Evolutionary conservation across 2,797 vertebrate species (phyloP), one percentile per base, ranked within the genome.

Genomic region (Sebastes reedi): DNA sequence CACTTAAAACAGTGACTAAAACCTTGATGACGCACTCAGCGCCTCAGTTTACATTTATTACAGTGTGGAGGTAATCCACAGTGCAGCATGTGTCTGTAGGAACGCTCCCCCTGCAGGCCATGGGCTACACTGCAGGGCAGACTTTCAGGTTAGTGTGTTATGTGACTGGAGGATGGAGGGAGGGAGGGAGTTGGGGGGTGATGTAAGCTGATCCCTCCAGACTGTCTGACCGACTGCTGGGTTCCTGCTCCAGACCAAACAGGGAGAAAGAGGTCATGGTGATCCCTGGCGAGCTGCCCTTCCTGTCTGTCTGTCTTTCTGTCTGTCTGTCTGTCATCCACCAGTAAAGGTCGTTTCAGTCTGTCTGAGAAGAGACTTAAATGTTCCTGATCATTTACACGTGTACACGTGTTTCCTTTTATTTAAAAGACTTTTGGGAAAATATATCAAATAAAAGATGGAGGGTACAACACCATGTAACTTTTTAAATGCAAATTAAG

Each of bases 141-240:
- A 80, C 42, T 59, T 75, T 71, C 24, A 55, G 58, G 66, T 22
- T 68, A n/a, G 12, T 34, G 74, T 39, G 27, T 66, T 18, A 16
- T 8, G 42, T 20, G 25, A 52, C 50, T 14, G 16, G 55, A 11
- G 42, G 22, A 29, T 8, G 11, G 12, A 1, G 70, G 7, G 34
- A 1, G 70, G 7, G 34, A 30, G 10, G 13, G 10, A n/a, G 20
- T 75, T 50, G 62, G 69, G 59, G 55, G 59, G 85, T 75, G 80
- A 61, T 90, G 94, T 90, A 95, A 96, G 72, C 80, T 67, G 91
- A 95, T 91, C 88, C 79, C 75, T 87, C 81, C 93, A 94, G 93
- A 95, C 94, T 78, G 82, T 80, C 75, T 90, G 91, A 93, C 87
- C 79, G 32, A 83, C 85, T 86, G 89, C 69, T 86, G 90, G 72